Conservation (phyloP, 2,888 invertebrate genomes). For the Sicus ferrugineus region DNA sequence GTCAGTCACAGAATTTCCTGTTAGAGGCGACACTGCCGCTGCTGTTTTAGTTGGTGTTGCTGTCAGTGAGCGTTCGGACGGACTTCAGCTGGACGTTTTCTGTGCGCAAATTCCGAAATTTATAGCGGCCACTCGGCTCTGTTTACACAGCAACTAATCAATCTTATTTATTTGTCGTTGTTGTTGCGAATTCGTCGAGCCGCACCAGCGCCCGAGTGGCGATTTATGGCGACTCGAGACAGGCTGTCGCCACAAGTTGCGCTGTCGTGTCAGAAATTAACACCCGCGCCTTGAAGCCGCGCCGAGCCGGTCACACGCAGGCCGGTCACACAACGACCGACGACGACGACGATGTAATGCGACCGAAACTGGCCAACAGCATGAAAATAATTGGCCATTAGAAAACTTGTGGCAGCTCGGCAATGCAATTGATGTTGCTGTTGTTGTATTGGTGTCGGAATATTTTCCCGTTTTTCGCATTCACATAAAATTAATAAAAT, state of each 20-base stretch:
- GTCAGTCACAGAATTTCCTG: no score
- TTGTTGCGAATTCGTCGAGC: background rate
- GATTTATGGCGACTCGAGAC: slow-evolving; percentile 34
- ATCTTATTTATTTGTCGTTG: slow-evolving; percentile 1
- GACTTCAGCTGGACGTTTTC: background rate
- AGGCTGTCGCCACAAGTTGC: slow-evolving; percentile 42
- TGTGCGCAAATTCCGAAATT: slow-evolving; percentile 11
- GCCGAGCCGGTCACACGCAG: background rate
- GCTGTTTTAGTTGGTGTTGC: background rate
- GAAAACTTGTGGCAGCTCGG: slow-evolving; percentile 3
- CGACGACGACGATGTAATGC: background rate
- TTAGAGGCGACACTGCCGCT: no score
- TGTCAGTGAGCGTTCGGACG: background rate
- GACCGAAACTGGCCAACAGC: background rate
- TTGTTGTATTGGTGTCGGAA: background rate
- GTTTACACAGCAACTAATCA: slow-evolving; percentile 13
- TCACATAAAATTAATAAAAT: no score
- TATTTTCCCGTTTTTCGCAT: no score
- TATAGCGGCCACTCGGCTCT: slow-evolving; percentile 3
- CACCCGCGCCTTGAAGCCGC: slow-evolving; percentile 66
- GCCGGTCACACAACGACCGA: no score
- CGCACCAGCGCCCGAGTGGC: background rate
- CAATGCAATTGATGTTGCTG: background rate
- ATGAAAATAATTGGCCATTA: slow-evolving; percentile 17
- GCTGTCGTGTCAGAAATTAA: slow-evolving; percentile 40